Base-by-base conservation (phyloP, 2,797 vertebrate genomes). In the Helicolenus hilgendorfi region DNA sequence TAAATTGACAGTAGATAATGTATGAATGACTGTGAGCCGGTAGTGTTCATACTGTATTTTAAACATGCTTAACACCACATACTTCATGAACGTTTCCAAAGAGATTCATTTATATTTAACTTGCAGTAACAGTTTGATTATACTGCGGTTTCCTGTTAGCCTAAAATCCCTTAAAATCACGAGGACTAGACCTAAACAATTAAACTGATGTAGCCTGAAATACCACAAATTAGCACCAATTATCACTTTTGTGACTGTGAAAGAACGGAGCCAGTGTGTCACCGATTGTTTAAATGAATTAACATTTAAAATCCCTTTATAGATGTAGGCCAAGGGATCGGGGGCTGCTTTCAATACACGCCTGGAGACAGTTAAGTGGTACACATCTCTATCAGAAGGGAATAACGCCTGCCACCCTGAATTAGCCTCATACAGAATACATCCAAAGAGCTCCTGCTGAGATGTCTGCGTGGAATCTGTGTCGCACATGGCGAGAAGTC, bases 401-500 rank as follows among this genome's bases (percentile, higher is more conserved):
- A 86, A 88, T 70, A 86, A 87, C 85, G 45, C 58, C 79, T 59
- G 76, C 74, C 85, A 74, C 45, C 65, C 59, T 62, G 84, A 92
- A 89, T 70, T 89, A 89, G 93, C 91, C 83, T 89, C 88, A 59
- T 83, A 79, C 75, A 77, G 77, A 85, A 76, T 81, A 86, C 83
- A 82, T 81, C 79, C 62, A 70, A 82, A 82, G 60, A 68, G 82
- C 65, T 75, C 89, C 89, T 38, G 88, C 85, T 82, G 91, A 86
- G 84, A 58, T 36, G 84, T 56, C 88, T 91, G 77, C 20, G 33
- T 83, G 83, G 87, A 94, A 91, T 92, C 85, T 94, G 87, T 84
- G 94, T 88, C 81, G 67, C 92, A 96, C 78, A 89, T 96, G 94
- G 93, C 20, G 41, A 84, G 29, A 88, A 86, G 86, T 82, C 7